These are phyloP conservation scores for Hydroisotoma schaefferi DNA, from an alignment of 2,888 invertebrate genomes.

Conservation along the genomic window DNA sequence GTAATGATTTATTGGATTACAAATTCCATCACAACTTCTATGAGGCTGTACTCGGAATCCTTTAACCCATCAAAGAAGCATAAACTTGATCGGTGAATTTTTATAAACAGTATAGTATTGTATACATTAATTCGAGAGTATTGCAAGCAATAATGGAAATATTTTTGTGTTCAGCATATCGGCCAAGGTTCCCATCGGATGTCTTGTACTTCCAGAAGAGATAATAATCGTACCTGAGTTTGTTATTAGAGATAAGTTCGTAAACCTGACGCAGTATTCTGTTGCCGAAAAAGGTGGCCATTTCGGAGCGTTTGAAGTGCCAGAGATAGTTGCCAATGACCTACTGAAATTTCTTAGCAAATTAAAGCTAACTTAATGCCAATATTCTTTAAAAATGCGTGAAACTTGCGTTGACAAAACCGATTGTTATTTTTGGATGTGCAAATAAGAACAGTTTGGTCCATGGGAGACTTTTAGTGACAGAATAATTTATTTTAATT, in stretches of 20 bases:
- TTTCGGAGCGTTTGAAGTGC: constrained; percentile 78
- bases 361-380: too few relatives aligned
- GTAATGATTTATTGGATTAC: constrained; percentile 79
- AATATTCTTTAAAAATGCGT: too few relatives aligned
- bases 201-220: not conserved
- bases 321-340: constrained; percentile 67
- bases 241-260: not conserved
- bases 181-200: not conserved
- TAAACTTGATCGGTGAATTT: not conserved
- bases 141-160: too few relatives aligned
- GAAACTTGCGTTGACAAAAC: too few relatives aligned
- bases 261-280: not conserved
- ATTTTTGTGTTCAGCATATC: not conserved
- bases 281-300: constrained; percentile 71
- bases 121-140: not conserved
- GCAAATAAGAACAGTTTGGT: too few relatives aligned
- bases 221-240: not conserved
- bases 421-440: too few relatives aligned
- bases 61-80: constrained; percentile 33
- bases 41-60: constrained; percentile 69
- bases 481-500: too few relatives aligned
- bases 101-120: not conserved
- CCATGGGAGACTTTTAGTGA: too few relatives aligned
- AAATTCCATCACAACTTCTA: constrained; percentile 68
- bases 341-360: not conserved